A percentile compares a stretch with the other conserved stretches of the same genome.
Evolutionary conservation across 2,113 vertebrate genomes (phyloP).

Genomic region (Larimichthys crocea): DNA sequence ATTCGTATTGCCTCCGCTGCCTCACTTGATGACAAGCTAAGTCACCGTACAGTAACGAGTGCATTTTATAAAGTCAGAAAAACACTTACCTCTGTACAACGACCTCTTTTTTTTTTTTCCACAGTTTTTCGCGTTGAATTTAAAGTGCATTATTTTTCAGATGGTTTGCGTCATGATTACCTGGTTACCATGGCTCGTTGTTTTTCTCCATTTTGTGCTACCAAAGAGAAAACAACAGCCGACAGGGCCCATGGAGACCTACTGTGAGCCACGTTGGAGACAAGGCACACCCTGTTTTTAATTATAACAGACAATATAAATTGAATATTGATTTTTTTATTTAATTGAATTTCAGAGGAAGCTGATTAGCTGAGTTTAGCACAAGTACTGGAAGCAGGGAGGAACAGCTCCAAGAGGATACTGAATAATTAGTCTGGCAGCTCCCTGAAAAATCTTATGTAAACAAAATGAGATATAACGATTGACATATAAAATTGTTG

Average conservation of each 20-base stretch:
- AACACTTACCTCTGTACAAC: not conserved
- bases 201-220: not conserved
- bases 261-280: not conserved
- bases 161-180: not conserved
- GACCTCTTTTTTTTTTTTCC: not conserved
- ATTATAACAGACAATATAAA: not conserved
- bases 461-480: not conserved
- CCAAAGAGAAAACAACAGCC: conserved; percentile 4
- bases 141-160: not conserved
- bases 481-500: too few relatives aligned
- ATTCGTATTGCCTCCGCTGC: not conserved
- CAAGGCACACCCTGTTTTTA: not conserved
- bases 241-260: not conserved
- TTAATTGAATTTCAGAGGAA: too few relatives aligned
- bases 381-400: too few relatives aligned
- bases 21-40: conserved; percentile 9
- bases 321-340: not conserved
- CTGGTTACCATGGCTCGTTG: not conserved
- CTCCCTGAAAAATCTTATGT: too few relatives aligned
- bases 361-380: too few relatives aligned
- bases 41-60: not conserved
- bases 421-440: too few relatives aligned
- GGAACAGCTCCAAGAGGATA: too few relatives aligned
- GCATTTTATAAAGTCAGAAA: not conserved
- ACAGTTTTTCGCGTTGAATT: not conserved